Base-by-base conservation (phyloP, 2,888 invertebrate genomes). In the Temnothorax rugatulus region DNA sequence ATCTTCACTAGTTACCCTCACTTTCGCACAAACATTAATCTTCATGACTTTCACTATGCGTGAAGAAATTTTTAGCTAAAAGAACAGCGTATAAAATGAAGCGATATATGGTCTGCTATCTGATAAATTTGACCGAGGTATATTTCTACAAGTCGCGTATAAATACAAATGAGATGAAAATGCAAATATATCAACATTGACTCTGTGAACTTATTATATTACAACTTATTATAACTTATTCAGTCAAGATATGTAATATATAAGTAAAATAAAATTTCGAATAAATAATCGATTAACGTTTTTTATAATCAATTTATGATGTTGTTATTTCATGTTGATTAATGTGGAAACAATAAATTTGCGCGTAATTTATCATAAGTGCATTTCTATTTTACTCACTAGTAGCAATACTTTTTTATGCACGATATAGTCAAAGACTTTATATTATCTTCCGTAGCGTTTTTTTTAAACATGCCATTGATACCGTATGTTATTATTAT, bases 1-100 rank as follows among this genome's bases (percentile, higher is more conserved):
- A 76, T 68, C 52, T n/a, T 54, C 52, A 64, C 83, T 66, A 73
- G 81, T 84, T 83, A 89, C 83, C 86, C 85, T 86, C 66, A 59
- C 84, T 61, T 69, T 68, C 50, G 83, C n/a, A 15, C 61, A 47
- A 68, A 41, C 90, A 91, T 90, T 90, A 90, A 90, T 90, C 91
- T 90, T 90, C 88, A 88, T 90, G 85, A 90, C 81, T 73, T 89
- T 88, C 82, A 84, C 84, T 88, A 75, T 64, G 74, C 38, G 64
- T 29, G 54, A 74, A 77, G 82, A 82, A 83, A 88, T 81, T 86
- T 84, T 73, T 81, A 73, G 59, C 59, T 71, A 74, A 66, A 66
- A 34, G 44, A 15, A 54, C 9, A n/a, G 18, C 11, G 8, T 38
- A 61, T 81, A 73, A 81, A 81, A 71, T 79, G 44, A 79, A 79